phyloP scores from a whole-genome alignment of 1,140 invertebrate genomes.

The Lepidurus apus region DNA sequence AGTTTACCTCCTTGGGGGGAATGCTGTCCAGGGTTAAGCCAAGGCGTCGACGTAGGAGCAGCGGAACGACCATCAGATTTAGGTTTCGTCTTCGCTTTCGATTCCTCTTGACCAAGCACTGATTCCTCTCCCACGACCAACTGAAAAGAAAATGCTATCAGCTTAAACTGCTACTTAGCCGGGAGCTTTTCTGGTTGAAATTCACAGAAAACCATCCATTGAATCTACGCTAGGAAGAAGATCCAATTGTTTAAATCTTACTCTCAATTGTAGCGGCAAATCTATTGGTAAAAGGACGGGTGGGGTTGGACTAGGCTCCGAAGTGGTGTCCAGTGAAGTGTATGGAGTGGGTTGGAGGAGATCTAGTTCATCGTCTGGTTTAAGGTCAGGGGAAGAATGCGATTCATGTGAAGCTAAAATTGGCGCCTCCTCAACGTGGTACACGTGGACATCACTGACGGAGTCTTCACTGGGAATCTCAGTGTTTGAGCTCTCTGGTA shows the following conservation, averaged over 20 bases:
- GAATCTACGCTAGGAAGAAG: not conserved
- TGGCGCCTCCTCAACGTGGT: not conserved
- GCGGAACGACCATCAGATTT: not conserved
- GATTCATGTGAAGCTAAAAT: not conserved
- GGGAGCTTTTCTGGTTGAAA: not conserved
- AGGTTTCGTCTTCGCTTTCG: conserved; percentile 21
- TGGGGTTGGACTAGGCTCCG: not conserved
- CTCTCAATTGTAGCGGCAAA: conserved; percentile 37
- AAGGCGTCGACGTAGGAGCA: not conserved
- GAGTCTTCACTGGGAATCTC: not conserved
- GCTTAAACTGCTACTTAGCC: conserved; percentile 16
- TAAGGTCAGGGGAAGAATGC: not conserved
- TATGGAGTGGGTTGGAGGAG: not conserved
- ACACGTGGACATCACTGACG: not conserved
- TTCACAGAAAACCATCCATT: too few species aligned
- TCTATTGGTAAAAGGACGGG: conserved; percentile 36
- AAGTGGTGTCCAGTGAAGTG: not conserved
- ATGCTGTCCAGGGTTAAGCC: conserved; percentile 20
- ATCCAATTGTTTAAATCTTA: conserved; percentile 24
- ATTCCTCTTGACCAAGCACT: conserved; percentile 31
- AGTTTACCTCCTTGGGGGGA: conserved; percentile 26
- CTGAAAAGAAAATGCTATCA: conserved; percentile 32
- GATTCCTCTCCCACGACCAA: conserved; percentile 38
- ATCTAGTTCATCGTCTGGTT: not conserved
- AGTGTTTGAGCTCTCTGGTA: not conserved